Percentiles rank a stretch among this genome's conserved stretches.
These are phyloP conservation scores for Poecilobothrus nobilitatus DNA, from an alignment of 2,888 invertebrate genomes.

Conservation along the genomic window DNA sequence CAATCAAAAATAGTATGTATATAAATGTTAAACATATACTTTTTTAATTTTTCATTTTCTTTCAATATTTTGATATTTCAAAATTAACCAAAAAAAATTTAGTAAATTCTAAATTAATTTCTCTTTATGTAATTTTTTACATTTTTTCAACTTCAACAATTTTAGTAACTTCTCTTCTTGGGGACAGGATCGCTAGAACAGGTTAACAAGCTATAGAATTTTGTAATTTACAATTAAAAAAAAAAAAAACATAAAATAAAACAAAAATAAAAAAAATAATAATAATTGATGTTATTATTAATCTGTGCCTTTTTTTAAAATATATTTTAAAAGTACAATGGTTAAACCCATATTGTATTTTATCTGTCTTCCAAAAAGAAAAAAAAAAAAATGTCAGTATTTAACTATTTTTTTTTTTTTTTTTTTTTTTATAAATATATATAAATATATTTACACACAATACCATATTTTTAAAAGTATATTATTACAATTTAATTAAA, in stretches of 20 bases:
- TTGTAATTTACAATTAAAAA: neutral
- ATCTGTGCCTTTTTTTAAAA: neutral
- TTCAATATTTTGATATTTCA: neutral
- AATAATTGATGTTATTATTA: neutral
- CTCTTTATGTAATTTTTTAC: neutral
- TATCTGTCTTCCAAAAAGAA: slow-evolving; percentile 2
- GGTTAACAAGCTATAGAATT: neutral
- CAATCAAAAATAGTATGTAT: too few relatives aligned
- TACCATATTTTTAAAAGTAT: neutral
- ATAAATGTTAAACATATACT: too few relatives aligned
- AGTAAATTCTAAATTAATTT: neutral
- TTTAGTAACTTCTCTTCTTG: slow-evolving; percentile 6
- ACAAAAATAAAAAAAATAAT: neutral
- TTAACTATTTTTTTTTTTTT: neutral
- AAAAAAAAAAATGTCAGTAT: neutral
- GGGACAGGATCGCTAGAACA: slow-evolving; percentile 6
- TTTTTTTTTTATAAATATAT: neutral
- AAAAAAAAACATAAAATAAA: neutral
- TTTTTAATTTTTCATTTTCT: neutral
- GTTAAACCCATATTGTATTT: slow-evolving; percentile 2
- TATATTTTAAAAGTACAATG: neutral
- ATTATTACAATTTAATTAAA: neutral
- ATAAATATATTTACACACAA: neutral
- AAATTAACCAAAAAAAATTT: neutral
- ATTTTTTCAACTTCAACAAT: neutral